Percentiles rank a stretch among this genome's conserved stretches.
Conservation (phyloP, 1,140 invertebrate genomes). For the Elymnias hypermnestra region DNA sequence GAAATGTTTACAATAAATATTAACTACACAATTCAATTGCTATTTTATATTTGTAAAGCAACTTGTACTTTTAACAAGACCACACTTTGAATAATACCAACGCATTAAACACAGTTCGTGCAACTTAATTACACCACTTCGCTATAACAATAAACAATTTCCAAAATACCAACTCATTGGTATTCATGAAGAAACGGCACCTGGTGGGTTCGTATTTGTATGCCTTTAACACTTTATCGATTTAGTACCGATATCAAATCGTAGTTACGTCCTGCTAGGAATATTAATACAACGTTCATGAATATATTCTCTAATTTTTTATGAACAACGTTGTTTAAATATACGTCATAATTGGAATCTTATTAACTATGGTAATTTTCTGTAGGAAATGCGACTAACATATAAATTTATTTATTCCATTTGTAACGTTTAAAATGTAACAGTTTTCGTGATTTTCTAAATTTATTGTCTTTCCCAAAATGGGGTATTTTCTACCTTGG, state of each 20-base stretch:
- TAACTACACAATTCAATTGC: too few species aligned
- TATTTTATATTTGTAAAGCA: too few species aligned
- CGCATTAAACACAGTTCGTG: background rate
- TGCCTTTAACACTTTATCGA: conserved; percentile 44
- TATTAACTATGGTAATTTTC: too few species aligned
- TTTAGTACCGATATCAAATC: conserved; percentile 67
- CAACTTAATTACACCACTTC: conserved; percentile 7
- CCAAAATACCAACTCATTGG: conserved; percentile 42
- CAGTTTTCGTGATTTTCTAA: too few species aligned
- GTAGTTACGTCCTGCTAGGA: conserved; percentile 39
- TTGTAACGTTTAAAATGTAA: too few species aligned
- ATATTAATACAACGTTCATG: conserved; percentile 30
- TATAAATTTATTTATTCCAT: too few species aligned
- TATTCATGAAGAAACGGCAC: conserved; percentile 37
- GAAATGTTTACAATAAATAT: too few species aligned
- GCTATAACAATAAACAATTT: conserved; percentile 17
- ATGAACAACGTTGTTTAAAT: background rate
- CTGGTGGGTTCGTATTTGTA: conserved; percentile 49
- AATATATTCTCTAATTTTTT: conserved; percentile 6
- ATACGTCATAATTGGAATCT: background rate
- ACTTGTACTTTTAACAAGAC: too few species aligned
- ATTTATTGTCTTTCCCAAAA: too few species aligned
- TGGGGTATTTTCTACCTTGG: too few species aligned
- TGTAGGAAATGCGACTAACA: too few species aligned
- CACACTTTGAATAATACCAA: background rate